phyloP scores from a whole-genome alignment of 1,140 invertebrate genomes.

The Anoplophora glabripennis region DNA sequence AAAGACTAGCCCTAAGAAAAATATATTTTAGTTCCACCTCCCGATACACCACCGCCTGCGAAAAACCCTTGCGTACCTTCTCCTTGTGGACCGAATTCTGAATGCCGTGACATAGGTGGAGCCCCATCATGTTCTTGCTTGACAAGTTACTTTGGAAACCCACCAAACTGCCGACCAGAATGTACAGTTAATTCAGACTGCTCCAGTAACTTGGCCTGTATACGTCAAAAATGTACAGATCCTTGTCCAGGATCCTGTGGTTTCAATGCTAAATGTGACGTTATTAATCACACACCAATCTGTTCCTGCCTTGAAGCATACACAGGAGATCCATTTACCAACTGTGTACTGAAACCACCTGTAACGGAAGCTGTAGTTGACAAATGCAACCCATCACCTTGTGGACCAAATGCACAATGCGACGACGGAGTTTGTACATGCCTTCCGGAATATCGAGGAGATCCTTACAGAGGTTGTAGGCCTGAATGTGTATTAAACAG shows the following conservation, averaged over 20 bases:
- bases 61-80: slow-evolving; percentile 58
- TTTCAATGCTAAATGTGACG: slow-evolving; percentile 62
- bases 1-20: slow-evolving; percentile 14
- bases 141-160: slow-evolving; percentile 43
- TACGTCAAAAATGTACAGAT: slow-evolving; percentile 65
- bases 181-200: slow-evolving; percentile 70
- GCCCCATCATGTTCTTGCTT: slow-evolving; percentile 61
- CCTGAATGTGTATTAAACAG: slow-evolving; percentile 61
- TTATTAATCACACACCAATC: slow-evolving; percentile 66
- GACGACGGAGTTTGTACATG: slow-evolving; percentile 63
- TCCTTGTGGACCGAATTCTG: slow-evolving; percentile 63
- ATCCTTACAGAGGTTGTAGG: slow-evolving; percentile 59
- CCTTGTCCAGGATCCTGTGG: slow-evolving; percentile 73
- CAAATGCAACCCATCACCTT: slow-evolving; percentile 70
- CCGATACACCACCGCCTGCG: slow-evolving; percentile 29
- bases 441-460: slow-evolving; percentile 58
- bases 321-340: slow-evolving; percentile 70
- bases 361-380: slow-evolving; percentile 47
- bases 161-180: slow-evolving; percentile 57
- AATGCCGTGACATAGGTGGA: slow-evolving; percentile 57
- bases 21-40: slow-evolving; percentile 35
- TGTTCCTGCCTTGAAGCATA: slow-evolving; percentile 67
- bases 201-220: slow-evolving; percentile 62
- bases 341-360: slow-evolving; percentile 57
- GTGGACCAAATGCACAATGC: slow-evolving; percentile 68